These are phyloP conservation scores for Heterodera schachtii DNA, from an alignment of 1,140 invertebrate species.

Conservation along the genomic window DNA sequence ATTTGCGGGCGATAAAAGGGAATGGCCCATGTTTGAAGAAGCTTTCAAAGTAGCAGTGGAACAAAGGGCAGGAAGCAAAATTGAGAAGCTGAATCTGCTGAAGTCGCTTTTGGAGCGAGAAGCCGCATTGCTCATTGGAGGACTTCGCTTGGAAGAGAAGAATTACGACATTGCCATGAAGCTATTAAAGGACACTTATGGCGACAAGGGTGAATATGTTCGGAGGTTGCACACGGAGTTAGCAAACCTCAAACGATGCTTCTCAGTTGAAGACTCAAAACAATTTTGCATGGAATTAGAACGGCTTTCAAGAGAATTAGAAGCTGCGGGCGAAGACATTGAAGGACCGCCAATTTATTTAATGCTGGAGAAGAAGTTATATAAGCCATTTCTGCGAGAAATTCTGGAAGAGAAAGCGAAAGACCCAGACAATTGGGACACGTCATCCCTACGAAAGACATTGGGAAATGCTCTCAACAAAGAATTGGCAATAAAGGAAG, in stretches of 20 bases:
- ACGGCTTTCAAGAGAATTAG: too few relatives aligned
- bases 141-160: neutral
- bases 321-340: too few relatives aligned
- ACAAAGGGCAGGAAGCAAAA: neutral
- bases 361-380: constrained; percentile 5
- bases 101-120: neutral
- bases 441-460: neutral
- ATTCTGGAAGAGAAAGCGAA: neutral
- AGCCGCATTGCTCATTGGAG: neutral
- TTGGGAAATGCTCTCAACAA: neutral
- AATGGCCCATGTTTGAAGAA: too few relatives aligned
- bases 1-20: too few relatives aligned
- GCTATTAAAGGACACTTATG: neutral
- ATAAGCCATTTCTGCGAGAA: neutral
- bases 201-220: neutral
- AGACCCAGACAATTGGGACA: neutral
- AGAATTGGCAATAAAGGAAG: constrained; percentile 3
- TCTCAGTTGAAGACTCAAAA: too few relatives aligned
- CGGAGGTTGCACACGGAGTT: too few relatives aligned
- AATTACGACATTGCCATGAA: neutral
- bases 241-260: too few relatives aligned
- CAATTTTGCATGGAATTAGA: too few relatives aligned
- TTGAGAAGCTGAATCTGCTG: neutral
- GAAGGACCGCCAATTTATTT: neutral
- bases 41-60: too few relatives aligned